These are phyloP conservation scores for Drosophila percnosoma DNA, from an alignment of 2,888 invertebrate species.

Conservation along the genomic window DNA sequence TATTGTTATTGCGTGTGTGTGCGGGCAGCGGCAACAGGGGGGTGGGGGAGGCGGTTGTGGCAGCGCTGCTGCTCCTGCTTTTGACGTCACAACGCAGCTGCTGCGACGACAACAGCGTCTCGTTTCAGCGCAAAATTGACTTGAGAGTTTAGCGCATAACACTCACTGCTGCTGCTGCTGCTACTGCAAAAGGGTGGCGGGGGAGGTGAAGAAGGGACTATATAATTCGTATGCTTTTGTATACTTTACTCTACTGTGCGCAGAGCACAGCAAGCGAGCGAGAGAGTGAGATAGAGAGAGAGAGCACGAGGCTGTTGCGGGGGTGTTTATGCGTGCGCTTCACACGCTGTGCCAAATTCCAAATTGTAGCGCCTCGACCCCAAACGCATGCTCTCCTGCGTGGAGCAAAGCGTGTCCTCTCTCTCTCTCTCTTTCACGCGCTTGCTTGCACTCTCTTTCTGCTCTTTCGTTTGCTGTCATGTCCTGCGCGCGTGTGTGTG, in stretches of 20 bases:
- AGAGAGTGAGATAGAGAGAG: conserved; percentile 17
- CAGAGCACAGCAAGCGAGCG: conserved; percentile 16
- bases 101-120: conserved; percentile 46
- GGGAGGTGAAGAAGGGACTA: conserved; percentile 2
- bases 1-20: conserved; percentile 45
- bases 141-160: conserved; percentile 65
- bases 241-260: conserved; percentile 21
- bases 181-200: conserved; percentile 14
- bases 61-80: conserved; percentile 43
- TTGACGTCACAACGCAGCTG: conserved; percentile 68
- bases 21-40: conserved; percentile 11
- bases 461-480: conserved; percentile 35
- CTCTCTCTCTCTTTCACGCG: conserved; percentile 18
- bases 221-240: conserved; percentile 20
- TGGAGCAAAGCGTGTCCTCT: conserved; percentile 25
- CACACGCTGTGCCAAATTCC: conserved; percentile 68
- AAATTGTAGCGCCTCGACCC: conserved; percentile 37
- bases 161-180: conserved; percentile 41
- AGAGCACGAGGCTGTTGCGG: conserved; percentile 38
- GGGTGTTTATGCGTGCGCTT: conserved; percentile 67
- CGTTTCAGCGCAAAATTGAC: conserved; percentile 62
- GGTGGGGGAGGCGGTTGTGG: conserved; percentile 22
- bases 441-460: conserved; percentile 41
- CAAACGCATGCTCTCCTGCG: conserved; percentile 42
- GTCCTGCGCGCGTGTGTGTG: conserved; percentile 38